phyloP scores from a whole-genome alignment of 2,888 invertebrate genomes.

The Lamellibrachia columna region DNA sequence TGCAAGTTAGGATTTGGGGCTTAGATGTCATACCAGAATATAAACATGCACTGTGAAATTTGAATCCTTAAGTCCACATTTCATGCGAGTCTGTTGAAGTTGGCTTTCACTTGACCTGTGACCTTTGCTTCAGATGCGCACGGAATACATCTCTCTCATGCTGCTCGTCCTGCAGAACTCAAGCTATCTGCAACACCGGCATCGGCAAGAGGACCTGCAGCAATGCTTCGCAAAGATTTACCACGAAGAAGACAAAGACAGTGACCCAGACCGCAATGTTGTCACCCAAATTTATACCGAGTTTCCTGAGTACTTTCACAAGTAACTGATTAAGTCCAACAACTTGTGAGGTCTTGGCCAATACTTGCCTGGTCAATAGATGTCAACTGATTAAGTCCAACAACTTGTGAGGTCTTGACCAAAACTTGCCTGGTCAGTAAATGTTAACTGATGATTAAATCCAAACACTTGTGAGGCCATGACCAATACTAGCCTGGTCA shows the following conservation, averaged over 20 bases:
- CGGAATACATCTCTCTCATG: constrained; percentile 54
- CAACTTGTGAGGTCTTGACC: background rate
- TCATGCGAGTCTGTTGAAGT: background rate
- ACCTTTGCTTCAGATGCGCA: constrained; percentile 49
- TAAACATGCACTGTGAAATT: background rate
- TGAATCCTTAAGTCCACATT: too few relatives aligned
- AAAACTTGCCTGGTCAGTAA: background rate
- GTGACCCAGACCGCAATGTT: constrained; percentile 39
- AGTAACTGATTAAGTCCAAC: background rate
- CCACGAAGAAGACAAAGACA: constrained; percentile 36
- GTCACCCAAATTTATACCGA: constrained; percentile 39
- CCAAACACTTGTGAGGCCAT: too few relatives aligned
- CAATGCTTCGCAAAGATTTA: constrained; percentile 34
- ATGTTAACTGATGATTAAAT: background rate
- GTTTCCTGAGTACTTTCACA: constrained; percentile 32
- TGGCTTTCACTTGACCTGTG: constrained; percentile 13
- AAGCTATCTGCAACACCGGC: constrained; percentile 49
- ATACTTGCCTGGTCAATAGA: background rate
- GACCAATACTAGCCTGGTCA: background rate
- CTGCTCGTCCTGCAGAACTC: constrained; percentile 57
- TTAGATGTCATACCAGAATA: background rate
- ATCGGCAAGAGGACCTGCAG: constrained; percentile 38
- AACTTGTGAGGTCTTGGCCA: background rate
- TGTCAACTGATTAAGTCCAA: background rate
- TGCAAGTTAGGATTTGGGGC: background rate